Percentiles rank a stretch among this genome's conserved stretches.
phyloP scores from a whole-genome alignment of 2,113 vertebrate species.

The Thalassoma bifasciatum region DNA sequence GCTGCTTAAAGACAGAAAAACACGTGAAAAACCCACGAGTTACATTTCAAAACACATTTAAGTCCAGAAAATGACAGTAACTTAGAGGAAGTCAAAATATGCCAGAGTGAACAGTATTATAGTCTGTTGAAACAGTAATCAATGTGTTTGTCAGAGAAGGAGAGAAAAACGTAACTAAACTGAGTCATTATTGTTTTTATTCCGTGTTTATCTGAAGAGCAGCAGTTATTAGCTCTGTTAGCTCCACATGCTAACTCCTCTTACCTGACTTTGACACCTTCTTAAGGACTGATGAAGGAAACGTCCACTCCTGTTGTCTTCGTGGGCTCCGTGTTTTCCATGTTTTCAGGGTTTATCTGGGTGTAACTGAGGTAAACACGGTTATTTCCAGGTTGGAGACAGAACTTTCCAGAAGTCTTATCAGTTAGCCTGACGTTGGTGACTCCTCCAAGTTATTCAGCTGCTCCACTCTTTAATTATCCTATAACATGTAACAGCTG shows the following conservation, averaged over 20 bases:
- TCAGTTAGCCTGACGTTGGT: not conserved
- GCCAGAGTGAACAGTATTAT: not conserved
- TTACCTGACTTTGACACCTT: conserved; percentile 37
- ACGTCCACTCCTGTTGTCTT: not conserved
- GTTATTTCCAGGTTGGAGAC: not conserved
- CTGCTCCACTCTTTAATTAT: not conserved
- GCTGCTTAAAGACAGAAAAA: not conserved
- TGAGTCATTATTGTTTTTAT: not conserved
- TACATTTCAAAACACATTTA: not conserved
- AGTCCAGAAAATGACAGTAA: not conserved
- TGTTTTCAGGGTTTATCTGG: not conserved
- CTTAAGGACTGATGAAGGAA: conserved; percentile 21
- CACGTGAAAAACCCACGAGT: not conserved
- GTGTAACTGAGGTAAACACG: not conserved
- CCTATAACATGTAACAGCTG: not conserved
- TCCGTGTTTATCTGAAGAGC: not conserved
- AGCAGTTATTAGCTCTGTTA: conserved; percentile 17
- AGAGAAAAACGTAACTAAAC: not conserved
- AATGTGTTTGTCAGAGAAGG: not conserved
- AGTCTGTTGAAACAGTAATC: not conserved
- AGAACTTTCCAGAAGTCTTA: conserved; percentile 2
- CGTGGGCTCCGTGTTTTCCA: conserved; percentile 29
- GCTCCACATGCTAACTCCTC: conserved; percentile 1
- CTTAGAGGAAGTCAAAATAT: not conserved
- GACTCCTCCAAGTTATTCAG: not conserved